A percentile compares a stretch with the other conserved stretches of the same genome.
Conservation (phyloP, 2,113 vertebrate genomes). For the Stegostoma tigrinum region DNA sequence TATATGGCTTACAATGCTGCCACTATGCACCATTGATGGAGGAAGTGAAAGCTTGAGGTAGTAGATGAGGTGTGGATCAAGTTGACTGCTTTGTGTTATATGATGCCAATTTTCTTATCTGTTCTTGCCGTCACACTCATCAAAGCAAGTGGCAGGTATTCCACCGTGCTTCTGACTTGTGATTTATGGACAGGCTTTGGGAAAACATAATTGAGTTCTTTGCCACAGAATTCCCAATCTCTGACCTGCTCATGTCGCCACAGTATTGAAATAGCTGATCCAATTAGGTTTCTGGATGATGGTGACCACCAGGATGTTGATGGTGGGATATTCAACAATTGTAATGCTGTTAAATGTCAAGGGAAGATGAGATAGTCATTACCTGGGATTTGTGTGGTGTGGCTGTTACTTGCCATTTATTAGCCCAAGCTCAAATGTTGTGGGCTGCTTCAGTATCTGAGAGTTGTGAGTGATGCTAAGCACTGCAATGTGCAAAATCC, state of each 20-base stretch:
- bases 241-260: background rate
- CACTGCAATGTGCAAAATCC: background rate
- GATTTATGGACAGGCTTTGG: background rate
- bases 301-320: background rate
- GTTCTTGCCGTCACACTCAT: background rate
- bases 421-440: background rate
- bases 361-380: background rate
- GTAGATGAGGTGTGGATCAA: background rate
- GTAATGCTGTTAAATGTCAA: background rate
- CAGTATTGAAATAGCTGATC: background rate
- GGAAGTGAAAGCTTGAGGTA: too few species aligned
- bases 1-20: background rate
- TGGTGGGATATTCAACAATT: background rate
- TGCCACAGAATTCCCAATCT: background rate
- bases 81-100: background rate
- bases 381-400: background rate
- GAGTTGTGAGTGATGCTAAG: background rate
- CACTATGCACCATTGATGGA: background rate
- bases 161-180: background rate
- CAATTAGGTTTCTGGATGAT: background rate
- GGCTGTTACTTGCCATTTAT: background rate
- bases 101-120: background rate
- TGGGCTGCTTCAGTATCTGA: background rate
- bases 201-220: background rate
- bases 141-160: background rate